Base-by-base conservation (phyloP, 2,797 vertebrate genomes). In the Argentina silus region DNA sequence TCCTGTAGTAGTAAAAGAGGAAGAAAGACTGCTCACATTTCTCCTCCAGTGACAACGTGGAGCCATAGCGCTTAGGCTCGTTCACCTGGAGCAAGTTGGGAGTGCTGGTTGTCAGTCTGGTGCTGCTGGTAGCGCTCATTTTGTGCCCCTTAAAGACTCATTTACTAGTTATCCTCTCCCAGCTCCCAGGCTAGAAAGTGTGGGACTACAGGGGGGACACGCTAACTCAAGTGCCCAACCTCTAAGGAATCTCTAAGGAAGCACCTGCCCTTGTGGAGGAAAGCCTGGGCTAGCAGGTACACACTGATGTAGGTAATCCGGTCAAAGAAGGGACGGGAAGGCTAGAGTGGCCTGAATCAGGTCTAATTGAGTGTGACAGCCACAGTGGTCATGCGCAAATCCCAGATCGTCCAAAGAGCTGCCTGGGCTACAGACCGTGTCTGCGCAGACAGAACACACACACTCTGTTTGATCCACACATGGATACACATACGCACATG, bases 1-100 rank as follows among this genome's bases (percentile, higher is more conserved):
- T 96, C 95, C 97, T 99, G 89, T 97, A 98, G 93, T 97, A 97
- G 94, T 98, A 98, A 89, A 98, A 99, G 82, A 98, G 95, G 94
- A 99, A 98, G 86, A 99, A 98, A 93, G 97, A 98, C 91, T 95
- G 95, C 91, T 98, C 95, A 97, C 97, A 96, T 92, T 94, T 97
- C 87, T 99, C 96, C 91, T 96, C 95, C 86, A 97, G 90, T 0
- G 96, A 96, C 91, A 93, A 83, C 48, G 91, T 93, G 2, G 96
- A 94, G 79, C 93, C 93, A 82, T 94, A 95, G 87, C 93, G 83
- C 82, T 82, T 93, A n/a, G 94, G 95, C 91, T 96, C 91, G 81
- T 93, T 94, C 84, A 95, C 94, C 89, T 95, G 95, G 82, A 95
- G 81, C 70, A 91, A 89, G 83, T 81, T 95, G 53, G 86, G 84